Percentiles rank a stretch among this genome's conserved stretches.
Conservation (phyloP, 23 tunicate species). For the Phallusia fumigata region DNA sequence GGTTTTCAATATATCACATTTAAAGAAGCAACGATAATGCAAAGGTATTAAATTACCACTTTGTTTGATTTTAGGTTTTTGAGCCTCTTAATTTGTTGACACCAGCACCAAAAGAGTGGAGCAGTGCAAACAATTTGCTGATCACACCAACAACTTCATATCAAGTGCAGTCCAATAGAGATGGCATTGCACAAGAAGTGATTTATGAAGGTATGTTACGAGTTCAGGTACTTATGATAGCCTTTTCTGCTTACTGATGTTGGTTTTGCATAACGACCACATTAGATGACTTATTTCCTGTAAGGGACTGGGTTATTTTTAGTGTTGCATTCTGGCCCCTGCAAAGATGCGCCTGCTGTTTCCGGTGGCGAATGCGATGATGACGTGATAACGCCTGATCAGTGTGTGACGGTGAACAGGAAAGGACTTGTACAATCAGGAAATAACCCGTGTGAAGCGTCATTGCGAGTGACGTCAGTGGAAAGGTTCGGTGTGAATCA, state of each 20-base stretch:
- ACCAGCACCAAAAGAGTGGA: conserved; percentile 42
- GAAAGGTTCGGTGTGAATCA: conserved; percentile 73
- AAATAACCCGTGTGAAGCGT: conserved; percentile 55
- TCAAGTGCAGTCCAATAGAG: conserved; percentile 59
- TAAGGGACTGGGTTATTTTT: too few species aligned
- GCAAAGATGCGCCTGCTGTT: not conserved
- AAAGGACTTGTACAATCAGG: conserved; percentile 45
- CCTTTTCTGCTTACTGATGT: too few species aligned
- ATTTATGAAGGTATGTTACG: conserved; percentile 35
- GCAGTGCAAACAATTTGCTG: conserved; percentile 51
- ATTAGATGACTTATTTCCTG: too few species aligned
- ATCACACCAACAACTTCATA: conserved; percentile 57
- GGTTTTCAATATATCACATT: too few species aligned
- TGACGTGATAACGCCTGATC: not conserved
- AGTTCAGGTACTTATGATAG: too few species aligned
- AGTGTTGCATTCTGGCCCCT: conserved; percentile 9
- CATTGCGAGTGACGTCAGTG: conserved; percentile 63
- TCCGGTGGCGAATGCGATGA: not conserved
- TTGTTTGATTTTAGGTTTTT: conserved; percentile 19
- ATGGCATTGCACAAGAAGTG: conserved; percentile 50
- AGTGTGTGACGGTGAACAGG: conserved; percentile 21
- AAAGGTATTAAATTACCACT: too few species aligned
- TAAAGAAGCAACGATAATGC: too few species aligned
- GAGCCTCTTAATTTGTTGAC: conserved; percentile 36
- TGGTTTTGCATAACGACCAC: too few species aligned